Conservation (phyloP, 2,888 invertebrate species). For the Dolichomitus sp. region DNA sequence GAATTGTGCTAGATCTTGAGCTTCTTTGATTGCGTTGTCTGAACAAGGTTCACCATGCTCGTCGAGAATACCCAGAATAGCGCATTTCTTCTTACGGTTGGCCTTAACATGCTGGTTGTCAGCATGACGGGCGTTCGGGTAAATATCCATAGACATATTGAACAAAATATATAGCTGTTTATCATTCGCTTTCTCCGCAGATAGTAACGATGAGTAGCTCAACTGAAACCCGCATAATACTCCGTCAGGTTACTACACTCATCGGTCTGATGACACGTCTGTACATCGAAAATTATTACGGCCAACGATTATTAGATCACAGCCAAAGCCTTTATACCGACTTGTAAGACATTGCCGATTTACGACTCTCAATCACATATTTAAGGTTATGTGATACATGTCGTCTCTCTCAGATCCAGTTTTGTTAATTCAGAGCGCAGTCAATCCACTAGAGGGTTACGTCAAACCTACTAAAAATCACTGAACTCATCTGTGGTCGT, state of each 20-base stretch:
- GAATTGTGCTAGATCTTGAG: not conserved
- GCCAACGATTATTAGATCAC: conserved; percentile 26
- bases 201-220: not conserved
- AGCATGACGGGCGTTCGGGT: conserved; percentile 60
- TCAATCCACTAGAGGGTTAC: too few relatives aligned
- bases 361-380: not conserved
- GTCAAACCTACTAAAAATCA: too few relatives aligned
- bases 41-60: conserved; percentile 53
- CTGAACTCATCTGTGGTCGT: too few relatives aligned
- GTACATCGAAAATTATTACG: conserved; percentile 29
- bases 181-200: not conserved
- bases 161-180: not conserved
- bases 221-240: not conserved
- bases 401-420: not conserved
- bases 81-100: conserved; percentile 50
- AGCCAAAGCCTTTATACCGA: conserved; percentile 2
- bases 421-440: too few relatives aligned
- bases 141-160: not conserved
- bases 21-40: conserved; percentile 20
- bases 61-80: conserved; percentile 58
- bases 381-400: not conserved
- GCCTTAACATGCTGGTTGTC: conserved; percentile 61
- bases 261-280: not conserved
- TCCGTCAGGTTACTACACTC: not conserved
- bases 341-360: conserved; percentile 20